Evolutionary conservation across 2,888 invertebrate genomes (phyloP).

Genomic region (Drosophila mimica): DNA sequence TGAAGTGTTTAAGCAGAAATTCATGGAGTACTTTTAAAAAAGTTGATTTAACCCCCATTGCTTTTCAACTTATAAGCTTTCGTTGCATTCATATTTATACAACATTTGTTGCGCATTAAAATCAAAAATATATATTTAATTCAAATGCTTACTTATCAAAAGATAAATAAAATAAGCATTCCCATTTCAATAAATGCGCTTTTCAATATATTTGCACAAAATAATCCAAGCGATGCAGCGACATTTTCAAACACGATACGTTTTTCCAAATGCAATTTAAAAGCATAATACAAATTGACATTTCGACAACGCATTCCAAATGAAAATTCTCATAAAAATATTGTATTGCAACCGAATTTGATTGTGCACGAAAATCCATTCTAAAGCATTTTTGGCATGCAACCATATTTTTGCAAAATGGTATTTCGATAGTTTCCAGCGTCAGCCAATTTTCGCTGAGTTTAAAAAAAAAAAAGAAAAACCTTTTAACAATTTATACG

Average conservation of each 20-base stretch:
- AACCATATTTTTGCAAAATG: slow-evolving; percentile 42
- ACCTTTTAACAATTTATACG: slow-evolving; percentile 31
- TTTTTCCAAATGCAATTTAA: slow-evolving; percentile 8
- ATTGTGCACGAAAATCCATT: slow-evolving; percentile 25
- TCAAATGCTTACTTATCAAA: neutral
- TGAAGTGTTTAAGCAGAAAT: neutral
- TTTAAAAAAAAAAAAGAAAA: slow-evolving; percentile 16
- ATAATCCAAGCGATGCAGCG: neutral
- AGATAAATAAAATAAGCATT: neutral
- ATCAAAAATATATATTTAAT: neutral
- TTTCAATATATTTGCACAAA: slow-evolving; percentile 12
- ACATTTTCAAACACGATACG: neutral
- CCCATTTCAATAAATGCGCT: neutral
- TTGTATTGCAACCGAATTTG: neutral
- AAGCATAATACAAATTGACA: slow-evolving; percentile 4
- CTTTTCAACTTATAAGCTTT: neutral
- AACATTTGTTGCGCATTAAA: neutral
- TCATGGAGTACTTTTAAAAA: neutral
- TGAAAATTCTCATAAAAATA: slow-evolving; percentile 20
- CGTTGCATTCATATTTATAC: neutral
- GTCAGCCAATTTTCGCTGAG: slow-evolving; percentile 8
- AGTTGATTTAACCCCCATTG: no score
- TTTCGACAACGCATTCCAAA: neutral
- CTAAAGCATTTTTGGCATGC: slow-evolving; percentile 44
- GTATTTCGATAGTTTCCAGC: slow-evolving; percentile 1